phyloP scores from a whole-genome alignment of 2,888 invertebrate species.

The Patella ulyssiponensis region DNA sequence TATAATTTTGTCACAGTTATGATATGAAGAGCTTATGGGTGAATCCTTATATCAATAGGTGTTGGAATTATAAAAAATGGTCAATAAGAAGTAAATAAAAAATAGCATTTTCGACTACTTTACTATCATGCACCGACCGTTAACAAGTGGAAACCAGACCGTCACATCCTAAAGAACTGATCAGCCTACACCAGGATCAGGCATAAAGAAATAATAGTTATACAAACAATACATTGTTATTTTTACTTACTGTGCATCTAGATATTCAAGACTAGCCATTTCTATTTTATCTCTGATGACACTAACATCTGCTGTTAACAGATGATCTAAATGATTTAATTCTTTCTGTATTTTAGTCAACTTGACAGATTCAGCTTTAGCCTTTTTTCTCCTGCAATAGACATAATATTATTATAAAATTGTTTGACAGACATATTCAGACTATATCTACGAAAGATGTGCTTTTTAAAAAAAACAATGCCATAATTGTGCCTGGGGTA shows the following conservation, averaged over 20 bases:
- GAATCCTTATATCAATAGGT: not conserved
- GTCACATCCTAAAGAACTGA: too few relatives aligned
- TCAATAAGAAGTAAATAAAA: not conserved
- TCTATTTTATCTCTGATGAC: slow-evolving; percentile 85
- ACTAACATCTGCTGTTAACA: slow-evolving; percentile 82
- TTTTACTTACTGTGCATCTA: slow-evolving; percentile 81
- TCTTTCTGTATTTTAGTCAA: slow-evolving; percentile 73
- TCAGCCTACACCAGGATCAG: too few relatives aligned
- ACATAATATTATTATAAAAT: not conserved
- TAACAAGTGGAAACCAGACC: too few relatives aligned
- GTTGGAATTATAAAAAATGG: not conserved
- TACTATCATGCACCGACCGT: too few relatives aligned
- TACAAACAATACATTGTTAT: too few relatives aligned
- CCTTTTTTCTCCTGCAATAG: slow-evolving; percentile 80
- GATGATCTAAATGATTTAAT: slow-evolving; percentile 73
- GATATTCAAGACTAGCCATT: slow-evolving; percentile 80
- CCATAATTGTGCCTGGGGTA: too few relatives aligned
- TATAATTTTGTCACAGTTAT: slow-evolving; percentile 13
- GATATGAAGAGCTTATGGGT: not conserved
- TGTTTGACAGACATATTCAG: too few relatives aligned
- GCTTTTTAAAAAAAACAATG: too few relatives aligned
- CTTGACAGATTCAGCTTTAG: slow-evolving; percentile 78
- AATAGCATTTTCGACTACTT: not conserved
- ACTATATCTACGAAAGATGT: too few relatives aligned
- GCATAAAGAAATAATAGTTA: too few relatives aligned